A percentile compares a stretch with the other conserved stretches of the same genome.
Conservation (phyloP, 1,140 invertebrate genomes). For the Sinella curviseta region DNA sequence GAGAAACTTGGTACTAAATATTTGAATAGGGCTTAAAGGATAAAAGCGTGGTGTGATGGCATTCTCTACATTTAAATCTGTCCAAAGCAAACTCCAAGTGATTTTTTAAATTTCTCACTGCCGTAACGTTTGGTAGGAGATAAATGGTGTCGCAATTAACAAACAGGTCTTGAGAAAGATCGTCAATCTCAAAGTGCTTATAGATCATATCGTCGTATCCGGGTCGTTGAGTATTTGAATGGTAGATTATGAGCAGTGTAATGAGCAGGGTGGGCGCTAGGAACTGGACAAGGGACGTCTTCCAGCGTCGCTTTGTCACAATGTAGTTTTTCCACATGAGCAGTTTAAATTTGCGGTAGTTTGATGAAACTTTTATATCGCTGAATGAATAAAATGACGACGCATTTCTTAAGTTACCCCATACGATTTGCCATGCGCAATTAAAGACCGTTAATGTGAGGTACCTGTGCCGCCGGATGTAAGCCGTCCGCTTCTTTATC, state of each 20-base stretch:
- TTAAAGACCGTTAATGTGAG: too few relatives aligned
- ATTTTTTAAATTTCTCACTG: neutral
- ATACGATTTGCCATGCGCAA: neutral
- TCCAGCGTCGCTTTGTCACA: neutral
- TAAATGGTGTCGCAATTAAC: neutral
- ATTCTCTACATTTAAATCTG: neutral
- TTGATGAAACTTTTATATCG: neutral
- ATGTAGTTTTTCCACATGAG: slow-evolving; percentile 27
- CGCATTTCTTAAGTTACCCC: neutral
- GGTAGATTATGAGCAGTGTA: neutral
- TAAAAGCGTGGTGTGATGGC: too few relatives aligned
- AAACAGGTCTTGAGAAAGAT: neutral
- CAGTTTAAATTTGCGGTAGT: neutral
- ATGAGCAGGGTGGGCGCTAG: neutral
- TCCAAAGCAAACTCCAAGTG: neutral
- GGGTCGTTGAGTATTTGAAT: neutral
- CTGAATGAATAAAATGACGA: neutral
- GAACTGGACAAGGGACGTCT: neutral
- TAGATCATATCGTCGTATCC: neutral
- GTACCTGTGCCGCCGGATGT: slow-evolving; percentile 9
- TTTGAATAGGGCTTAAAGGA: too few relatives aligned
- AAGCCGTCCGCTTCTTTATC: neutral
- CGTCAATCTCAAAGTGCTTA: neutral
- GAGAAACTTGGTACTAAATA: too few relatives aligned
- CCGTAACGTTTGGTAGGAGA: neutral